A percentile compares a stretch with the other conserved stretches of the same genome.
Conservation (phyloP, 2,888 invertebrate species). For the Plemyria rubiginata region DNA sequence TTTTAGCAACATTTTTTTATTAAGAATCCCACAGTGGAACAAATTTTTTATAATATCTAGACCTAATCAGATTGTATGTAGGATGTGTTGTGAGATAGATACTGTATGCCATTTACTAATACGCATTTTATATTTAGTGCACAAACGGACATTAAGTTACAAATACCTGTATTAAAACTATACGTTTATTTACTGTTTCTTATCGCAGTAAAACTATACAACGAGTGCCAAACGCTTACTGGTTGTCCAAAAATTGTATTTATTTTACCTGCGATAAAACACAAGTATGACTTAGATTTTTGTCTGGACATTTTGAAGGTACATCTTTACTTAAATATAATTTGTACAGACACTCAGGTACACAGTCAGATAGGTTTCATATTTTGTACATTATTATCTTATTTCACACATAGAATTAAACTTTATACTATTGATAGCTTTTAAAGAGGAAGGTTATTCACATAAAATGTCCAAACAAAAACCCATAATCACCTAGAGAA, state of each 20-base stretch:
- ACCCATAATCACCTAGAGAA: constrained; percentile 28
- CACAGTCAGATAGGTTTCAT: constrained; percentile 5
- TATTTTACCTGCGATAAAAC: constrained; percentile 32
- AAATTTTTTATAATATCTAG: constrained; percentile 79
- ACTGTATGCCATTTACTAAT: constrained; percentile 48
- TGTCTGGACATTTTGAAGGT: constrained; percentile 32
- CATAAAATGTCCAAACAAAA: constrained; percentile 34
- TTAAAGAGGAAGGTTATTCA: background rate
- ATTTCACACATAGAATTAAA: background rate
- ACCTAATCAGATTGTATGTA: constrained; percentile 76
- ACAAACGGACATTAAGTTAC: constrained; percentile 64
- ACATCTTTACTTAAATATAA: constrained; percentile 11
- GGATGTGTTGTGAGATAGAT: constrained; percentile 62
- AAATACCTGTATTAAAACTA: constrained; percentile 66
- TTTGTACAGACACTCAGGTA: constrained; percentile 27
- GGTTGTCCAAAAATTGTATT: constrained; percentile 8
- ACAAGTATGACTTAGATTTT: constrained; percentile 23
- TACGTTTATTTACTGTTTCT: constrained; percentile 42
- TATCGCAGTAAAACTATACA: constrained; percentile 43
- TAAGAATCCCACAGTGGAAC: constrained; percentile 85
- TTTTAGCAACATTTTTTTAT: constrained; percentile 86
- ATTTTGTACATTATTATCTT: constrained; percentile 7
- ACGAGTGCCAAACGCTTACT: constrained; percentile 24
- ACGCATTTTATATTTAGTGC: constrained; percentile 57
- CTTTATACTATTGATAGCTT: background rate